phyloP scores from a whole-genome alignment of 2,113 vertebrate genomes.

The Pollimyrus isidori region DNA sequence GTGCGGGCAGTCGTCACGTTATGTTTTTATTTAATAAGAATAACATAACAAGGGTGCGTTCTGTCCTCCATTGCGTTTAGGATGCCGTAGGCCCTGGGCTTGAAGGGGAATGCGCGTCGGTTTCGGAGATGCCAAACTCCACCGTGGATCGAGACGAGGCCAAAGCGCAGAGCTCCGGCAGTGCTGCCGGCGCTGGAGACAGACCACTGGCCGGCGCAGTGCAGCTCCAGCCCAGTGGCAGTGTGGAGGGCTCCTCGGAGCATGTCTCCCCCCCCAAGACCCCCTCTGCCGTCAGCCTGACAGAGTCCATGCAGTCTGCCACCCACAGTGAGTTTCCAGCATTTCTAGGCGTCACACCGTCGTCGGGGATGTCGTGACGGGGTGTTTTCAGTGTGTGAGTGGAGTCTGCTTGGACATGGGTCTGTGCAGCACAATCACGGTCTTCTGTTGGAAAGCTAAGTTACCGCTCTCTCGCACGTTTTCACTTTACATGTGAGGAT shows the following conservation, averaged over 20 bases:
- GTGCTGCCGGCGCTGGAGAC: constrained; percentile 10
- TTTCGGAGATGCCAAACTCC: constrained; percentile 22
- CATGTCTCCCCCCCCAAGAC: constrained; percentile 53
- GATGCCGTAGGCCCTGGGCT: not conserved
- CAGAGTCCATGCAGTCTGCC: constrained; percentile 64
- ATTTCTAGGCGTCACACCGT: not conserved
- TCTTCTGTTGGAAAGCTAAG: not conserved
- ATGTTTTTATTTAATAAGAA: not conserved
- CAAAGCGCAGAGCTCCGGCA: constrained; percentile 28
- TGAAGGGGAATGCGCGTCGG: constrained; percentile 17
- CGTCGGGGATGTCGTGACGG: not conserved
- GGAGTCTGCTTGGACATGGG: not conserved
- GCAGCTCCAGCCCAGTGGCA: constrained; percentile 34
- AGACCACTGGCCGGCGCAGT: constrained; percentile 20
- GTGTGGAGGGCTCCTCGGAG: constrained; percentile 34
- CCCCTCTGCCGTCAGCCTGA: constrained; percentile 64
- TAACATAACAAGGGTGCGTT: not conserved
- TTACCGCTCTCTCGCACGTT: not conserved
- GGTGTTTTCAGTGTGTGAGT: not conserved
- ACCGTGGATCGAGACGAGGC: constrained; percentile 28
- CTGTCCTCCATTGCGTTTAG: not conserved
- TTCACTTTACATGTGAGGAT: not conserved
- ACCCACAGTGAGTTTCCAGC: constrained; percentile 58
- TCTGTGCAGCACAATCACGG: not conserved
- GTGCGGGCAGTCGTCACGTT: not conserved